A percentile compares a stretch with the other conserved stretches of the same genome.
phyloP scores from a whole-genome alignment of 2,113 vertebrate genomes.

The Pelmatolapia mariae region DNA sequence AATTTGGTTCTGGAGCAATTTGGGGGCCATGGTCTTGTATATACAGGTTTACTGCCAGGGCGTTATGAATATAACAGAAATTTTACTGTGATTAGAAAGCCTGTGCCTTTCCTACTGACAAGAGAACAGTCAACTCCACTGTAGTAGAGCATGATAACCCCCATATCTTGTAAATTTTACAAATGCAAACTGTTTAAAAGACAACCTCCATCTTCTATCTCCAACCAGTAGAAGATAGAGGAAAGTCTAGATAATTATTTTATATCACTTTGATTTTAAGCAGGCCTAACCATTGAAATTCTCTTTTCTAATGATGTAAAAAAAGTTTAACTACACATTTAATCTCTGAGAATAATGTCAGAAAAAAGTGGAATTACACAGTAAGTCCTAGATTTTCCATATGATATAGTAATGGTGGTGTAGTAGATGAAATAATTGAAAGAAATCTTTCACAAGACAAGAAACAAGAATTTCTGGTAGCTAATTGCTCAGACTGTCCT shows the following conservation, averaged over 20 bases:
- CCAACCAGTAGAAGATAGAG: not conserved
- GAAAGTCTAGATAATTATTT: not conserved
- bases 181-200: not conserved
- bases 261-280: not conserved
- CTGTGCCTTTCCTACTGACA: not conserved
- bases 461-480: not conserved
- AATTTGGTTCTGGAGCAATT: not conserved
- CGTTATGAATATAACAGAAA: not conserved
- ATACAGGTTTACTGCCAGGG: accelerated
- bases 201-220: not conserved
- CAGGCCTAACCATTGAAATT: not conserved
- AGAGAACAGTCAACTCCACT: not conserved
- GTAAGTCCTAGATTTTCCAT: not conserved
- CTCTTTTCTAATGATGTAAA: not conserved
- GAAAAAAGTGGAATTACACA: not conserved
- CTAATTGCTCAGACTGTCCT: accelerated
- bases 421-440: not conserved
- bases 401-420: not conserved
- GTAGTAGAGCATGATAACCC: not conserved
- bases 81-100: not conserved
- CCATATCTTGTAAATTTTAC: not conserved
- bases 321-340: not conserved
- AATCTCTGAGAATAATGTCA: not conserved
- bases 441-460: not conserved
- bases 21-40: not conserved